phyloP scores from a whole-genome alignment of 2,888 invertebrate genomes.

The Archips xylosteana region DNA sequence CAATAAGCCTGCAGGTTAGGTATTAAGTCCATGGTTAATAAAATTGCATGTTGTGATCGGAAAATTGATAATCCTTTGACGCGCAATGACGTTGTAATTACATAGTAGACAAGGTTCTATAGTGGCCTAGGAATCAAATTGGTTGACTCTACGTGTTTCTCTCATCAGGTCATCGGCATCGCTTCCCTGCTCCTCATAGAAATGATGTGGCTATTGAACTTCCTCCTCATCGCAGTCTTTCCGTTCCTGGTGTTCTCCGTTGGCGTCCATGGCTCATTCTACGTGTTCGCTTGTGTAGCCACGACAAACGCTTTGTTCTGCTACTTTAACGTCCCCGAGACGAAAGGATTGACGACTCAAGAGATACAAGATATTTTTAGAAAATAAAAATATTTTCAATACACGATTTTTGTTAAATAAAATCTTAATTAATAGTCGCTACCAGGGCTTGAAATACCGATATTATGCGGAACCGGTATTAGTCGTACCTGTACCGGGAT shows the following conservation, averaged over 20 bases:
- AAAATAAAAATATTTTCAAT: neutral
- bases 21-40: no score
- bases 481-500: no score
- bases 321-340: neutral
- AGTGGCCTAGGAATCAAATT: no score
- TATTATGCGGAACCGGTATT: no score
- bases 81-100: no score
- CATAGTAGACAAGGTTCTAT: no score
- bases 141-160: neutral
- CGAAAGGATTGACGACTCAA: neutral
- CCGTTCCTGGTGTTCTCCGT: neutral
- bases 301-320: neutral
- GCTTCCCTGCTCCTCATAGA: neutral
- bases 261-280: neutral
- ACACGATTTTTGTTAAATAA: neutral
- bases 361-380: slow-evolving; percentile 4
- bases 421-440: no score
- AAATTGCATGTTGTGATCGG: no score
- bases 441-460: no score
- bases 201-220: neutral
- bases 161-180: neutral
- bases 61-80: no score
- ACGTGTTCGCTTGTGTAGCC: neutral
- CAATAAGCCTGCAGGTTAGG: no score
- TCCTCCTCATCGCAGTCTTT: neutral